phyloP scores from a whole-genome alignment of 2,888 invertebrate species.

The Desoria tigrina region DNA sequence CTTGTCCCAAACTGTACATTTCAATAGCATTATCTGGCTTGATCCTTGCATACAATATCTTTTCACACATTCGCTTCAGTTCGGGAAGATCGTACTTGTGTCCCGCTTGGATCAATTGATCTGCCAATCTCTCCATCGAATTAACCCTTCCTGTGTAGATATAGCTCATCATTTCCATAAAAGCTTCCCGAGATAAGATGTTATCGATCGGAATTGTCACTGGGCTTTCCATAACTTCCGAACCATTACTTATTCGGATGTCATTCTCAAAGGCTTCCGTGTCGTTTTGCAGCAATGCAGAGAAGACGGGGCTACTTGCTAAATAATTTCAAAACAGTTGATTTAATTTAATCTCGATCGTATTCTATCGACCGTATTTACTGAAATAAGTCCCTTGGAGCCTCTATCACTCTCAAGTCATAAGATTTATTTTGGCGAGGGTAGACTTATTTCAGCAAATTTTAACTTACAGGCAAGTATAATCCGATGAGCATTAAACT shows the following conservation, averaged over 20 bases:
- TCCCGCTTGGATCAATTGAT: conserved; percentile 33
- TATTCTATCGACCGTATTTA: no score
- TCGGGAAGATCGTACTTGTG: conserved; percentile 40
- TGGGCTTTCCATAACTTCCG: conserved; percentile 9
- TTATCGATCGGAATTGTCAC: conserved; percentile 5
- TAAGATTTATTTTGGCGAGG: no score
- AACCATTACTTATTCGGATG: not conserved
- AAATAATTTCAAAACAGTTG: conserved; percentile 4
- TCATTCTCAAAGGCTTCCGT: conserved; percentile 8
- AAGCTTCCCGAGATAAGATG: conserved; percentile 21
- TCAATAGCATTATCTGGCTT: conserved; percentile 42
- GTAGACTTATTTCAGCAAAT: not conserved
- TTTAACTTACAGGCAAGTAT: conserved; percentile 43
- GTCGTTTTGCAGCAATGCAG: conserved; percentile 35
- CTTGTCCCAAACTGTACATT: conserved; percentile 44
- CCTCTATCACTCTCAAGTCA: conserved; percentile 3
- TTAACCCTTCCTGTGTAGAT: conserved; percentile 49
- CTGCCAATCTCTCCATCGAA: conserved; percentile 30
- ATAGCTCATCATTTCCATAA: conserved; percentile 45
- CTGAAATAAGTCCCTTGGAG: not conserved
- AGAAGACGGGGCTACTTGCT: conserved; percentile 50
- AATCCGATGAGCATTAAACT: conserved; percentile 45
- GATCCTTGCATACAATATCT: conserved; percentile 31
- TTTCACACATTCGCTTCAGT: conserved; percentile 45
- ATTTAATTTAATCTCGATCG: not conserved